Evolutionary conservation across 2,113 vertebrate species (phyloP), one percentile per base, ranked within the genome.

Genomic region (Acrocephalus arundinaceus): DNA sequence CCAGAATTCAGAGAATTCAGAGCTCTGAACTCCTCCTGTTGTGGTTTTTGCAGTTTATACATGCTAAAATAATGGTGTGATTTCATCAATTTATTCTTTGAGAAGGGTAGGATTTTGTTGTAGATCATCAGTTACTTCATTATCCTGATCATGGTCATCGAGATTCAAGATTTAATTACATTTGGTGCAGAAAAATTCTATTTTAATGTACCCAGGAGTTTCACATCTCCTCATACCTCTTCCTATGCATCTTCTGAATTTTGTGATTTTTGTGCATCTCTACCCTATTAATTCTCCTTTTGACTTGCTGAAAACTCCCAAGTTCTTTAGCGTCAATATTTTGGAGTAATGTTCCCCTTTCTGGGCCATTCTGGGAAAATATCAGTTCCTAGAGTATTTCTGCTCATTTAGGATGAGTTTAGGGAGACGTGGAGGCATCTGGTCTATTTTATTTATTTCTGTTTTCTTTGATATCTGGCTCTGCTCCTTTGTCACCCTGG

Each of bases 311-410:
- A 33, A 0, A 3, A 75, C 10, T 48, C 37, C n/a, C 37, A 23
- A 0, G 21, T 61, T 19, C 14, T 13, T 85, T 68, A 7, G 19
- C 62, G 55, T 30, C 33, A 22, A 1, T 48, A 31, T 74, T 89
- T 84, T 55, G 21, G 70, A 71, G 8, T 25, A 23, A 31, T 9
- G 3, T 25, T n/a, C 13, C n/a, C 13, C 3, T 59, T 77, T 48
- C 59, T 49, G 41, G 30, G 25, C 30, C 63, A 5, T 81, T 54
- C 43, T 43, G 48, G 43, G 35, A 18, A 74, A 79, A 72, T 30
- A 45, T 0, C 1, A 0, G 6, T 39, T 82, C 57, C 54, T 52
- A 8, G 13, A 16, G 4, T 13, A 15, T 5, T 59, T 75, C 16
- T 82, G n/a, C 41, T 92, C 1, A 0, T 52, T 90, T 52, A 35